These are phyloP conservation scores for Ectemnius lituratus DNA, from an alignment of 2,888 invertebrate genomes.

Conservation along the genomic window DNA sequence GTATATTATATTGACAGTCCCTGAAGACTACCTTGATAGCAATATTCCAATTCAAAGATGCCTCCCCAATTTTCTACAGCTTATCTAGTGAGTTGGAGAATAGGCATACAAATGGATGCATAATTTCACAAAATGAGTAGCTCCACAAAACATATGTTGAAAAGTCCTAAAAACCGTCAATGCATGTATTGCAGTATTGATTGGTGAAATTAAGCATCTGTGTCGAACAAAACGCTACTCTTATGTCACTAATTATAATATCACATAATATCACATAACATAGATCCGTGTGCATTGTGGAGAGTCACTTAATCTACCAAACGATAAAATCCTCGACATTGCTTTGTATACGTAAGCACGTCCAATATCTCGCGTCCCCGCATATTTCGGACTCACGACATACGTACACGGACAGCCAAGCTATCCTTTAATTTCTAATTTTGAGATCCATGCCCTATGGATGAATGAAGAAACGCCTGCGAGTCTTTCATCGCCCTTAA, in stretches of 20 bases:
- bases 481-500: slow-evolving; percentile 23
- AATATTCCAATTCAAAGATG: too few relatives aligned
- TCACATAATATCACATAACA: slow-evolving; percentile 51
- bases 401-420: slow-evolving; percentile 24
- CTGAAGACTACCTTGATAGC: too few relatives aligned
- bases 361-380: too few relatives aligned
- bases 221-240: slow-evolving; percentile 11
- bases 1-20: too few relatives aligned
- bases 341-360: slow-evolving; percentile 12
- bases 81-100: too few relatives aligned
- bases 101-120: too few relatives aligned
- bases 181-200: background rate
- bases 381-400: slow-evolving; percentile 9
- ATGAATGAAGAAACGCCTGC: slow-evolving; percentile 34
- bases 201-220: slow-evolving; percentile 2
- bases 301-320: slow-evolving; percentile 14
- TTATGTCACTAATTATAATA: slow-evolving; percentile 34
- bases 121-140: too few relatives aligned
- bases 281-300: slow-evolving; percentile 19
- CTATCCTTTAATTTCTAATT: slow-evolving; percentile 16
- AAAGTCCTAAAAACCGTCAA: too few relatives aligned
- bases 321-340: background rate
- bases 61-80: too few relatives aligned
- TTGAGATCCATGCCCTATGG: slow-evolving; percentile 26
- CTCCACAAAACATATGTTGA: too few relatives aligned